Percentiles rank a stretch among this genome's conserved stretches.
phyloP scores from a whole-genome alignment of 2,797 vertebrate species.

The Coilia nasus region DNA sequence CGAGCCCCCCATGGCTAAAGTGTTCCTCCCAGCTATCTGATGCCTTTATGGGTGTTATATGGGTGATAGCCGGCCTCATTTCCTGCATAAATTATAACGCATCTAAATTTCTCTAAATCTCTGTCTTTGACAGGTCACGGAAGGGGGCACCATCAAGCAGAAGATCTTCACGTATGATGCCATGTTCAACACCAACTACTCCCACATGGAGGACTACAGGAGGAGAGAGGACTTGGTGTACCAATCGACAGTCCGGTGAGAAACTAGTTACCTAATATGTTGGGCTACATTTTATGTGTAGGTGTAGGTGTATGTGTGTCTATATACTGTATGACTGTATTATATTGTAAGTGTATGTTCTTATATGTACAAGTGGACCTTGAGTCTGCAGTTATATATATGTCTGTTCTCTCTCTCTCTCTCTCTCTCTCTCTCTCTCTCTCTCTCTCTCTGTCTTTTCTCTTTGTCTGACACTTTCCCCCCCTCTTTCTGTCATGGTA shows the following conservation, averaged over 20 bases:
- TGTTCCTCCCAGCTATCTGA: background rate
- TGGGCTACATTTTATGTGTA: too few species aligned
- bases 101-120: background rate
- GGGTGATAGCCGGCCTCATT: background rate
- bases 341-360: too few species aligned
- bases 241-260: conserved; percentile 96
- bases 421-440: too few species aligned
- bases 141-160: conserved; percentile 97
- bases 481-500: too few species aligned
- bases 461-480: too few species aligned
- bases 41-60: background rate
- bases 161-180: conserved; percentile 98
- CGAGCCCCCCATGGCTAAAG: background rate
- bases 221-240: conserved; percentile 94
- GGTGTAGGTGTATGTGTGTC: too few species aligned
- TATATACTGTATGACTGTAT: too few species aligned
- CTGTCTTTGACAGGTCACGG: conserved; percentile 83
- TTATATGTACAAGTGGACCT: too few species aligned
- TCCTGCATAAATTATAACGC: background rate
- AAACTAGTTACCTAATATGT: background rate
- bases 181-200: conserved; percentile 99
- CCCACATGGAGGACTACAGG: conserved; percentile 96
- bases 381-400: too few species aligned
- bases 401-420: too few species aligned
- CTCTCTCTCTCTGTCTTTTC: too few species aligned